These are phyloP conservation scores for Drosophila limbata DNA, from an alignment of 2,888 invertebrate genomes.

Conservation along the genomic window DNA sequence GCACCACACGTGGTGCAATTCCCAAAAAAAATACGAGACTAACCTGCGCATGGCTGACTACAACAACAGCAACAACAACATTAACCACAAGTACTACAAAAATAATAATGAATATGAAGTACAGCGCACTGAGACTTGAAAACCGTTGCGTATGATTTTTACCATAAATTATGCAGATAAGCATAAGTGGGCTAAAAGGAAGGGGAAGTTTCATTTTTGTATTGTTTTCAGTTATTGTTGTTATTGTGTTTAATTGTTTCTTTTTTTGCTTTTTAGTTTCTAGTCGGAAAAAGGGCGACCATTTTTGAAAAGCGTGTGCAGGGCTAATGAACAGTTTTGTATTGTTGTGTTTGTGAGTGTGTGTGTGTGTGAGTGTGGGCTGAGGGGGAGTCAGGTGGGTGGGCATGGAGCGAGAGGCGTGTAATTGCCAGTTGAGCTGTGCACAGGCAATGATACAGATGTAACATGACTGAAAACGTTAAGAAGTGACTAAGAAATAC, in stretches of 20 bases:
- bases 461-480: neutral
- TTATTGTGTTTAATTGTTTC: slow-evolving; percentile 70
- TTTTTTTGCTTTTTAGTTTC: slow-evolving; percentile 40
- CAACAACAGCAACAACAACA: slow-evolving; percentile 14
- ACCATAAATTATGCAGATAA: slow-evolving; percentile 82
- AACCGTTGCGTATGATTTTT: slow-evolving; percentile 73
- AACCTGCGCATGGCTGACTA: slow-evolving; percentile 59
- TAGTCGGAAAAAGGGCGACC: slow-evolving; percentile 31
- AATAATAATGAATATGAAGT: slow-evolving; percentile 44
- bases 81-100: slow-evolving; percentile 24
- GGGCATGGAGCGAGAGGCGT: slow-evolving; percentile 37
- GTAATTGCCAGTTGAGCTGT: slow-evolving; percentile 56
- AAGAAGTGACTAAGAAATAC: neutral
- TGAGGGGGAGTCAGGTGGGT: slow-evolving; percentile 11
- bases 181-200: slow-evolving; percentile 59
- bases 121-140: slow-evolving; percentile 40
- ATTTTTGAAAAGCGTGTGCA: slow-evolving; percentile 46
- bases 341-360: slow-evolving; percentile 2
- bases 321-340: slow-evolving; percentile 62
- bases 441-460: slow-evolving; percentile 13
- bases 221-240: slow-evolving; percentile 42
- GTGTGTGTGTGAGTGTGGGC: neutral
- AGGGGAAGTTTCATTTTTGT: slow-evolving; percentile 24
- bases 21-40: slow-evolving; percentile 52
- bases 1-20: slow-evolving; percentile 76